Evolutionary conservation across 2,888 invertebrate species (phyloP), one percentile per base, ranked within the genome.

Genomic region (Liodrosophila aerea): DNA sequence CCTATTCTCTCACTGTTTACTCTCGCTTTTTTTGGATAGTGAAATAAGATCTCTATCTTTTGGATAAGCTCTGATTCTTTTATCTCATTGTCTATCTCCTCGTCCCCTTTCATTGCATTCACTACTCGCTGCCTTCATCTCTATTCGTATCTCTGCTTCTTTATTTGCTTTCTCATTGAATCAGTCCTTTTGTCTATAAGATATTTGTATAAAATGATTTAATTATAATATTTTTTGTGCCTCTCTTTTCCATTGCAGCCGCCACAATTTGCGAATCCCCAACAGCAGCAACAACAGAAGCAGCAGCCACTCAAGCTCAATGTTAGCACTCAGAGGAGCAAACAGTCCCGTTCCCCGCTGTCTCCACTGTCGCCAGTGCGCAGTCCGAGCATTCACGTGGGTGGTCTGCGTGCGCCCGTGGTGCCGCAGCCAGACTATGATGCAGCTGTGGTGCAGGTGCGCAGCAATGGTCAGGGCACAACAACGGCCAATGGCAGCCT

Each of bases 191-290:
- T n/a, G n/a, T n/a, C n/a, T n/a, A n/a, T n/a, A n/a, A n/a, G n/a
- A 31, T 31, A 31, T 9, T 31, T 7, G 9, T 31, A 8, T 31
- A 2, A 31, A 31, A 9, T 31, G 9, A 31, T 31, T 31, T 9
- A 31, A 31, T 31, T 31, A 2, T 31, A 31, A 31, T 22, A 4
- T 31, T 31, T 9, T n/a, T n/a, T n/a, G n/a, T n/a, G n/a, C n/a
- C n/a, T n/a, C n/a, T n/a, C n/a, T n/a, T n/a, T n/a, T n/a, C n/a
- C n/a, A n/a, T 76, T 74, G 41, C 61, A 89, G 89, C 88, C 88
- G 7, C 88, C 89, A 34, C 84, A 89, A 64, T 88, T 88, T 63
- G 88, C 88, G 47, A 88, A 89, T 73, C 73, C 83, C 2, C 70
- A 77, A 51, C 67, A 61, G 34, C 60, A 56, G 11, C 56, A 67